Percentiles rank a stretch among this genome's conserved stretches.
phyloP scores from a whole-genome alignment of 2,113 vertebrate species.

The Hemicordylus capensis region DNA sequence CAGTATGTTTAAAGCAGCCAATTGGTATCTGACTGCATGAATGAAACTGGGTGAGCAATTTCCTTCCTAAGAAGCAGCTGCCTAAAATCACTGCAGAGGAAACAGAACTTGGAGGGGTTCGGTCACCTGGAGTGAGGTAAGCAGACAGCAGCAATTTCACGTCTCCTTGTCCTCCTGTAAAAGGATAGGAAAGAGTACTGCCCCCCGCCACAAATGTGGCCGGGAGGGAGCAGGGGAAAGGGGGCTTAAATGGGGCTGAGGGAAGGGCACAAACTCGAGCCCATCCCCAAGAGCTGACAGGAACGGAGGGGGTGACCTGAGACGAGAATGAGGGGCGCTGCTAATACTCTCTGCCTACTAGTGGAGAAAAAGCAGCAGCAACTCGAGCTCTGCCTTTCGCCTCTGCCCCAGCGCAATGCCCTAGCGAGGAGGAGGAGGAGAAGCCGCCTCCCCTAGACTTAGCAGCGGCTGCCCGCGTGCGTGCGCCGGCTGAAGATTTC shows the following conservation, averaged over 20 bases:
- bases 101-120: neutral
- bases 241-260: neutral
- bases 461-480: conserved; percentile 36
- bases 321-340: neutral
- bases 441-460: conserved; percentile 29
- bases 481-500: conserved; percentile 48
- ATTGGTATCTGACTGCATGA: fast-evolving
- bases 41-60: neutral
- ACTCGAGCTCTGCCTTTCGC: neutral
- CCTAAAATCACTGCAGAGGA: neutral
- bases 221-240: neutral
- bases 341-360: neutral
- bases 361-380: neutral
- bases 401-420: conserved; percentile 45
- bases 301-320: neutral
- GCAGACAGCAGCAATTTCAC: neutral
- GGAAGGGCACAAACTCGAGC: neutral
- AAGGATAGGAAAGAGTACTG: too few relatives aligned
- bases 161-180: neutral
- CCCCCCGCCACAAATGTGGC: neutral
- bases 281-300: neutral
- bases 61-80: neutral
- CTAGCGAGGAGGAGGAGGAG: conserved; percentile 20
- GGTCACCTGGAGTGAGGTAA: neutral
- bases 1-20: neutral